Evolutionary conservation across 2,888 invertebrate genomes (phyloP), one percentile per base, ranked within the genome.

Genomic region (Malthinus flaveolus): DNA sequence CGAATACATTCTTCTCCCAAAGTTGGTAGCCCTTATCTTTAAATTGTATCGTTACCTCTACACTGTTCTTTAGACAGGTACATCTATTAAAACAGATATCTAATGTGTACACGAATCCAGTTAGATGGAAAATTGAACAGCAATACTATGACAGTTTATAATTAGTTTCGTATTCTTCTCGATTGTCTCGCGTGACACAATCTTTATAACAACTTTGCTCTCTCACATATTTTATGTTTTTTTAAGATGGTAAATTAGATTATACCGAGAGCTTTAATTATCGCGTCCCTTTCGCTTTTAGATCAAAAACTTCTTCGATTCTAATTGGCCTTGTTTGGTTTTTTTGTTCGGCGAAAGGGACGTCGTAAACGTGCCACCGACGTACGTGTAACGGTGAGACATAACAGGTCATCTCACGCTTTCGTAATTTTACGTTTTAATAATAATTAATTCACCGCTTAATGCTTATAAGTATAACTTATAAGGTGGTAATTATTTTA

Each of bases 1-100:
- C 59, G 46, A 50, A 48, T 56, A 61, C 63, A 63, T 65, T 65
- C 65, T 61, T 55, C 56, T 59, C 50, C 53, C 56, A 53, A 60
- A 65, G 60, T 62, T 59, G 63, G 65, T 64, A 62, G 63, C 65
- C 45, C 49, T 65, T 65, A 65, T 65, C 65, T 63, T 46, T 32
- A 59, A 63, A 63, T 61, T 63, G 63, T 65, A 65, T 65, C 65
- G 52, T 63, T 58, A 57, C 45, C 54, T 60, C 61, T 68, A 69
- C 70, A 70, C 70, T 68, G 70, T 69, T 71, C 65, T 57, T 45
- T 51, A 56, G 73, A 73, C 74, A 70, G 71, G 66, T 68, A 74
- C 73, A 73, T 73, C 73, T 73, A 73, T 74, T 73, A 72, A 71
- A 70, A 69, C 67, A 65, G 70, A 66, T 70, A 69, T 70, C 70